Evolutionary conservation across 2,888 invertebrate species (phyloP), one percentile per base, ranked within the genome.

Genomic region (Teleogryllus oceanicus): DNA sequence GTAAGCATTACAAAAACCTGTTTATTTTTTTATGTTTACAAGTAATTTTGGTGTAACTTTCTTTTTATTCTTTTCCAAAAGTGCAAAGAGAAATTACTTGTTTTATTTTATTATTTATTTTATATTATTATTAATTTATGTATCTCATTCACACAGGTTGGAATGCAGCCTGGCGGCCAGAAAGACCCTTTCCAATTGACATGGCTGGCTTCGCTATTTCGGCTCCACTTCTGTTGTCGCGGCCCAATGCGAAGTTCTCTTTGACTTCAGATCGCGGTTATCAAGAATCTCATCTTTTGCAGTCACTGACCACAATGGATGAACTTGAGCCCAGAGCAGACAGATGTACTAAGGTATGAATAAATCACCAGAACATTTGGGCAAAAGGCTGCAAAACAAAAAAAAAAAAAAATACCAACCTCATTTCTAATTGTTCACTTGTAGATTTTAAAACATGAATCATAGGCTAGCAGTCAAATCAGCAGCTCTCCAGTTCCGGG

Each of bases 171-270:
- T 99, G 97, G 96, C 94, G 94, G 85, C 94, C 97, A 0, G 93
- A 96, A 84, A 89, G 99, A 82, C 94, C 95, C 0, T 99, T 98
- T 89, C 97, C 99, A 0, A 92, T 98, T 74, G 99, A 99, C 85
- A 99, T 99, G 99, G 99, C 99, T 0, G 98, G 96, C 0, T 98
- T 98, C 86, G 97, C 95, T 11, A 93, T 97, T 75, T 96, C 95
- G 86, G 88, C 95, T 2, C 91, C 92, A 21, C 87, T 95, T 80
- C 89, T 97, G 77, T 87, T 94, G 8, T 89, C 91, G 21, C 91
- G 92, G 84, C 91, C 93, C 0, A 90, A 93, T 74, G 95, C 94
- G 0, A 88, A 89, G 82, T 97, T 99, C 87, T 93, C 94, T 0
- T 94, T 94, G 84, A 92, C 94, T 83, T 95, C 96, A 81, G 92